Percentiles rank a stretch among this genome's conserved stretches.
These are phyloP conservation scores for Falcunculus frontatus DNA, from an alignment of 2,113 vertebrate genomes.

Conservation along the genomic window DNA sequence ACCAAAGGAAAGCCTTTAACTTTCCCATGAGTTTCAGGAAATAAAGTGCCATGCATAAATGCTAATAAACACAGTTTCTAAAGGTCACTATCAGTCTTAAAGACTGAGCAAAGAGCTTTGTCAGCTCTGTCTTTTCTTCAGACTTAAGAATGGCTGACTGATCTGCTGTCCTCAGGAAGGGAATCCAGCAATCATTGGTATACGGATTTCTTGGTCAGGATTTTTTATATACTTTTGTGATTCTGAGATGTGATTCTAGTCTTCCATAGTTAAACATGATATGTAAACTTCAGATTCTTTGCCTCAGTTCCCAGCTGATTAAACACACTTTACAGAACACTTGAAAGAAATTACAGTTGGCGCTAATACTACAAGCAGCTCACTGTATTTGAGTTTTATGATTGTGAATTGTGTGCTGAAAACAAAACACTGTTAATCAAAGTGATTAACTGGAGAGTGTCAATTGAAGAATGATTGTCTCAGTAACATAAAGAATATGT, in stretches of 20 bases:
- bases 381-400: neutral
- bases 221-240: neutral
- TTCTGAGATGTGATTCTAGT: neutral
- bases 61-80: neutral
- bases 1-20: neutral
- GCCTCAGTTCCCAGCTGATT: neutral
- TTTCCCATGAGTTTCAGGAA: neutral
- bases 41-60: neutral
- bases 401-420: neutral
- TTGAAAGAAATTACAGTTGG: neutral
- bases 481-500: neutral
- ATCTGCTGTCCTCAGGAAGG: neutral
- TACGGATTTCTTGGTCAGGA: neutral
- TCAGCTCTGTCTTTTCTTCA: neutral
- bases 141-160: neutral
- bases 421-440: neutral
- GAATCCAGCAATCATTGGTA: neutral
- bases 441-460: neutral
- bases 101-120: neutral
- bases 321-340: neutral
- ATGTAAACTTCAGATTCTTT: neutral
- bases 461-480: neutral
- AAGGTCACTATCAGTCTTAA: neutral
- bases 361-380: neutral
- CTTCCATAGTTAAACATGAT: neutral